Evolutionary conservation across 1,140 invertebrate genomes (phyloP), one percentile per base, ranked within the genome.

Genomic region (Drosophila teissieri): DNA sequence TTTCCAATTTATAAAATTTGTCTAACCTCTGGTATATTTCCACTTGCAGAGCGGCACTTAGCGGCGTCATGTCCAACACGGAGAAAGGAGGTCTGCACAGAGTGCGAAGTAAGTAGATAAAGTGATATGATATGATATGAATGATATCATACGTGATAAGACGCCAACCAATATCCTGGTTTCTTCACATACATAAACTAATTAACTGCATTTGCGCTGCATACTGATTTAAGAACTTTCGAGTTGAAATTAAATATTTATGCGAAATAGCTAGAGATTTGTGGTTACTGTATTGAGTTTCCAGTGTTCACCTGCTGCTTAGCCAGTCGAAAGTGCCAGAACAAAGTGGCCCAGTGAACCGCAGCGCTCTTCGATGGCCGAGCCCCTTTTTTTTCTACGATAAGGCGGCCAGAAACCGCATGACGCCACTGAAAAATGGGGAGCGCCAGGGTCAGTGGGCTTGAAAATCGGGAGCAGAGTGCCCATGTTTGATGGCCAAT

Each of bases 71-170:
- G 86, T 90, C 86, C 44, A 90, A 90, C 61, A 91, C 86, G 42
- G 86, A 90, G 81, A 86, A 72, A 64, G 53, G 77, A 44, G 86
- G 86, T 2, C 62, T 86, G 17, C 79, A 79, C 42, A 82, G 79
- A 83, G 55, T 91, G 34, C 69, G 76, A 78, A 88, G 86, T 90
- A 80, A 90, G 86, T 90, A 85, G n/a, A 51, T 17, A 12, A 6
- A 5, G 11, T 11, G n/a, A 46, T 46, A 40, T 11, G 34, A 12
- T 31, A 64, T 75, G 1, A 39, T 44, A 69, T n/a, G n/a, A n/a
- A n/a, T n/a, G n/a, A n/a, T 54, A 46, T 76, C 40, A 65, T 36
- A 19, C 34, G 17, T 34, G 12, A 48, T 39, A 70, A 48, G 45
- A 11, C 11, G n/a, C 24, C 24, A 15, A 24, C n/a, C 24, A 15